phyloP scores from a whole-genome alignment of 2,797 vertebrate genomes.

The Falco naumanni region DNA sequence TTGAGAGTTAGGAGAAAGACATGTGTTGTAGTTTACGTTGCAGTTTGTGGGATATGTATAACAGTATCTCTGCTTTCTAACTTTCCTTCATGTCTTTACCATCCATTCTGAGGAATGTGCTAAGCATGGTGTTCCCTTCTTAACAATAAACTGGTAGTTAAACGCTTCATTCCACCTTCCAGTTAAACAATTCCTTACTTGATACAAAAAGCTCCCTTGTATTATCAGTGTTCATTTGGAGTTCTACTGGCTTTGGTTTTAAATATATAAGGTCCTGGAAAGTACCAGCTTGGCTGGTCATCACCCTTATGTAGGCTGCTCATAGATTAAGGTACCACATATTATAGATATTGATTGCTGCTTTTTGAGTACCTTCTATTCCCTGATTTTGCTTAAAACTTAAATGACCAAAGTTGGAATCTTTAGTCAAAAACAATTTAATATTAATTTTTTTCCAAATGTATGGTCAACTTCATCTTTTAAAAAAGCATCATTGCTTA shows the following conservation, averaged over 20 bases:
- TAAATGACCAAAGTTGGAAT: neutral
- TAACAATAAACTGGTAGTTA: neutral
- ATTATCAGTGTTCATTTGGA: neutral
- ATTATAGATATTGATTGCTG: rapidly evolving
- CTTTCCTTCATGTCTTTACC: neutral
- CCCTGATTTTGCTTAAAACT: neutral
- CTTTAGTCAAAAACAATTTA: neutral
- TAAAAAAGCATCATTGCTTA: neutral
- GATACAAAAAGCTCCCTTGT: neutral
- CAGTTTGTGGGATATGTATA: neutral
- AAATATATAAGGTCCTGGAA: neutral
- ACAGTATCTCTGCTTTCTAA: neutral
- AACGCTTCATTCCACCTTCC: neutral
- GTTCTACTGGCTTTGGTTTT: neutral
- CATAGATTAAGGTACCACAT: neutral
- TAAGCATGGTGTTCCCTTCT: neutral
- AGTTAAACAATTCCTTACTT: neutral
- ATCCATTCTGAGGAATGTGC: neutral
- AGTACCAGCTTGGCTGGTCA: neutral
- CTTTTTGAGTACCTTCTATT: neutral
- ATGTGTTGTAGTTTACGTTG: neutral
- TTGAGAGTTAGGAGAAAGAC: neutral
- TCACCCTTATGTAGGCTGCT: neutral
- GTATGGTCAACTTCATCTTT: neutral
- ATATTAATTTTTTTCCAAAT: neutral